Base-by-base conservation (phyloP, 2,888 invertebrate genomes). In the Ptychoptera contaminata region DNA sequence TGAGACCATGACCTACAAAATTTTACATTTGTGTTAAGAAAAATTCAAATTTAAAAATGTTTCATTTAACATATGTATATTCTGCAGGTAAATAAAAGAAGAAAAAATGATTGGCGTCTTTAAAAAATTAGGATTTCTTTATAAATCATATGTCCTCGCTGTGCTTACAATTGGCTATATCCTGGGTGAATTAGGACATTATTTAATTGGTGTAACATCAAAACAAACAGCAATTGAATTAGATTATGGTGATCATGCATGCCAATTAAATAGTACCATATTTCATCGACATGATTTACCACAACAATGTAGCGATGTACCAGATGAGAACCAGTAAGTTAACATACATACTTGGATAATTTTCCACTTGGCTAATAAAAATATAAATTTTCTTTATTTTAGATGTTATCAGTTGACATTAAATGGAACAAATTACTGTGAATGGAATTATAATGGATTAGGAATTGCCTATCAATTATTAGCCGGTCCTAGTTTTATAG, bases 371-470 rank as follows among this genome's bases (percentile, higher is more conserved):
- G n/a, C n/a, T n/a, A n/a, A n/a, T n/a, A n/a, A n/a, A n/a, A 6
- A 6, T 34, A 4, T n/a, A n/a, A 11, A 31, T 31, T 32, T 40
- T 43, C 41, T 48, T 40, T 30, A 53, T 54, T 49, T 35, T 65
- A 83, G 82, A 55, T 85, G 83, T 59, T 63, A 66, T 49, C 67
- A 73, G 0, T 67, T 80, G 39, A 71, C 72, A 45, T 53, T 80
- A 41, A 85, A 86, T 55, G 86, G 82, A 0, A 78, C 78, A 0
- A 58, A 67, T 7, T 85, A 84, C 61, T 93, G 93, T 67, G 84
- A 86, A 58, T 93, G 91, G 91, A 83, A 82, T 58, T 90, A 90
- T 72, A 91, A 87, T 58, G 93, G 93, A 0, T 72, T 91, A 44
- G 93, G 92, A 10, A 71, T 90, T 48, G 87, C 90, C 59, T 93